A percentile compares a stretch with the other conserved stretches of the same genome.
Evolutionary conservation across 2,797 vertebrate species (phyloP).

Genomic region (Sus cebifrons): DNA sequence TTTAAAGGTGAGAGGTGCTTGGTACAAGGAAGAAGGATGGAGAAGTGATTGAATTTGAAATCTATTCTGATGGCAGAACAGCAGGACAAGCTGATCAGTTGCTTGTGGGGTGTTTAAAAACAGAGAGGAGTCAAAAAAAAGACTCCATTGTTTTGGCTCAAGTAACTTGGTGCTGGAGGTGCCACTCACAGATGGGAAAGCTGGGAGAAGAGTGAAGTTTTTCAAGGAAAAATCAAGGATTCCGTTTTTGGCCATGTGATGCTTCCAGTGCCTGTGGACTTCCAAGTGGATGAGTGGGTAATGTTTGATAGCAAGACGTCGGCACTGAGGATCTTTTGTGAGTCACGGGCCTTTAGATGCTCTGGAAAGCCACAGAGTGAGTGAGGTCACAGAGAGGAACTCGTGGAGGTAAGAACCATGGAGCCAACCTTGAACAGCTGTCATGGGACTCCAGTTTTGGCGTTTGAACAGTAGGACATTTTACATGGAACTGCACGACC

Average conservation of each 20-base stretch:
- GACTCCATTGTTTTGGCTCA: not conserved
- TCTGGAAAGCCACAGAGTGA: constrained; percentile 24
- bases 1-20: not conserved
- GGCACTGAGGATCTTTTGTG: constrained; percentile 51
- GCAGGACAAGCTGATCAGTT: not conserved
- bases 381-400: not conserved
- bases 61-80: constrained; percentile 8
- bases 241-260: not conserved
- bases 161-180: not conserved
- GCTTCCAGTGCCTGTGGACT: not conserved
- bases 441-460: constrained; percentile 7
- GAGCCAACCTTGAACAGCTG: constrained; percentile 6
- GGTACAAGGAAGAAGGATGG: not conserved
- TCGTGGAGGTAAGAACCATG: not conserved
- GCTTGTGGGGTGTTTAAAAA: not conserved
- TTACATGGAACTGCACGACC: not conserved
- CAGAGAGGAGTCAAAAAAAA: not conserved
- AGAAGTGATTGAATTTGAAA: not conserved
- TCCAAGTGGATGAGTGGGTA: not conserved
- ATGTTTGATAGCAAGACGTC: constrained; percentile 10
- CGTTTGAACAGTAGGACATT: not conserved
- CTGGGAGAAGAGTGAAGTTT: not conserved
- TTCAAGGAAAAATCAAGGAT: not conserved
- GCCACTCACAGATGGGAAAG: not conserved
- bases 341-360: constrained; percentile 59